phyloP scores from a whole-genome alignment of 2,888 invertebrate species.

The Pinctada fucata region DNA sequence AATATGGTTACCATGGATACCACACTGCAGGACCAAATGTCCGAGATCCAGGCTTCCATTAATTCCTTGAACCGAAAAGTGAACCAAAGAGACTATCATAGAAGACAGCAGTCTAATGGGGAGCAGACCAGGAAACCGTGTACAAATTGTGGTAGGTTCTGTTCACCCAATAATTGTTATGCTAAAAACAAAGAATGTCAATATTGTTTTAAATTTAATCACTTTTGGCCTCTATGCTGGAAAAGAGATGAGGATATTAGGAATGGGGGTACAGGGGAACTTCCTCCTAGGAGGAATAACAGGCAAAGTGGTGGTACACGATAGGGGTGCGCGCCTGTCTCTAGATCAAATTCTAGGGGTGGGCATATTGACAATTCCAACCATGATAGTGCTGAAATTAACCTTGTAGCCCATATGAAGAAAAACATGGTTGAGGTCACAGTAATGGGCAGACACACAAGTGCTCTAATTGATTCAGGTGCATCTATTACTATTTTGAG shows the following conservation, averaged over 20 bases:
- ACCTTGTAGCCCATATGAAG: neutral
- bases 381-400: neutral
- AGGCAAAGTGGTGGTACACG: neutral
- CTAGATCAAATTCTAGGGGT: neutral
- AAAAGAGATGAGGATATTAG: neutral
- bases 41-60: neutral
- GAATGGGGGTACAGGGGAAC: neutral
- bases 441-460: neutral
- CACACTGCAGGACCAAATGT: neutral
- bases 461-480: conserved; percentile 9
- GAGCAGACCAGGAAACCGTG: neutral
- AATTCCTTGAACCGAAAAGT: neutral
- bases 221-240: conserved; percentile 10
- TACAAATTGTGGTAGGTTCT: conserved; percentile 15
- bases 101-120: neutral
- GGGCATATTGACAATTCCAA: conserved; percentile 2
- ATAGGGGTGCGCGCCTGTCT: conserved; percentile 10
- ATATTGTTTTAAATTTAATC: conserved; percentile 5
- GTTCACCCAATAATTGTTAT: conserved; percentile 10
- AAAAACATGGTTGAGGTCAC: neutral
- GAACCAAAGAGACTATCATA: neutral
- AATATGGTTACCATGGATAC: too few relatives aligned
- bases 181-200: conserved; percentile 20
- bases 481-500: neutral
- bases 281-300: neutral